phyloP scores from a whole-genome alignment of 1,140 invertebrate genomes.

The Cydia fagiglandana region DNA sequence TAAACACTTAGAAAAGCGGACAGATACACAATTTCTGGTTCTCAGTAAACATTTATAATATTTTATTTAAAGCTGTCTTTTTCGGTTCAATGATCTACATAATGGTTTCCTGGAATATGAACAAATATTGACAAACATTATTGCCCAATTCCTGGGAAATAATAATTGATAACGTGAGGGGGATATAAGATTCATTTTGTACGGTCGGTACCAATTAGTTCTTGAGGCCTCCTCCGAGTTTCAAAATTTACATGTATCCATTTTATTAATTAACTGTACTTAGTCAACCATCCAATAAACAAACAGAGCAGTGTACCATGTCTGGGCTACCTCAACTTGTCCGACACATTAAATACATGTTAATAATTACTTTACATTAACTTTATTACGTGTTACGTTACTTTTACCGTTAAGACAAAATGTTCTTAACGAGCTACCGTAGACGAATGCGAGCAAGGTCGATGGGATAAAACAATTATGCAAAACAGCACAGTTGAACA shows the following conservation, averaged over 20 bases:
- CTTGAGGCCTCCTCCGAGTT: neutral
- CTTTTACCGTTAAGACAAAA: neutral
- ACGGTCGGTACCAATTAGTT: neutral
- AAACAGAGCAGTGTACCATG: neutral
- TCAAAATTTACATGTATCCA: neutral
- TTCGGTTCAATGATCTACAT: too few relatives aligned
- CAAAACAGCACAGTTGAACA: constrained; percentile 33
- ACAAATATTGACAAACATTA: neutral
- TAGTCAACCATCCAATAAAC: neutral
- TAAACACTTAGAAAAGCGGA: too few relatives aligned
- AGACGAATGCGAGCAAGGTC: neutral
- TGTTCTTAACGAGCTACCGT: neutral
- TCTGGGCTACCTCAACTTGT: neutral
- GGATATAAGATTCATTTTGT: neutral
- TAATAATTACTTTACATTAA: neutral
- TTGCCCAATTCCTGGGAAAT: constrained; percentile 1
- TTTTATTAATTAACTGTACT: neutral
- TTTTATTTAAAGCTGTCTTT: too few relatives aligned
- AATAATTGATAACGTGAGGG: neutral
- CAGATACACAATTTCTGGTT: too few relatives aligned
- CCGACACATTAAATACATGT: neutral
- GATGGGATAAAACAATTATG: constrained; percentile 25
- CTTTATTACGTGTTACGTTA: neutral
- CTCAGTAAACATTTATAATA: too few relatives aligned
- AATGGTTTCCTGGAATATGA: too few relatives aligned